Evolutionary conservation across 2,797 vertebrate genomes (phyloP).

Genomic region (Poeciliopsis gracilis): DNA sequence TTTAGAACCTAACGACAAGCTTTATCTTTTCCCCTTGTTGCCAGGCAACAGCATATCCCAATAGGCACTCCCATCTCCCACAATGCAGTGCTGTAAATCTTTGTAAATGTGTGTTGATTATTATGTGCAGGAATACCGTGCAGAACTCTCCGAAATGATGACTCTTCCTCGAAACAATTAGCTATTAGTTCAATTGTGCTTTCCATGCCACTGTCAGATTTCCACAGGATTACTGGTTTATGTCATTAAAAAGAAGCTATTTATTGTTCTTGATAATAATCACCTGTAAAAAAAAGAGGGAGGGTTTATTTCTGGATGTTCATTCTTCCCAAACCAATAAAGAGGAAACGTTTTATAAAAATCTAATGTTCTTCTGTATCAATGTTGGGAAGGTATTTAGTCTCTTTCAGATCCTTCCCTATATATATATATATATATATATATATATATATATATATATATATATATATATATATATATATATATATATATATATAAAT

Average conservation of each 20-base stretch:
- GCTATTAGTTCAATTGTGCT: constrained; percentile 53
- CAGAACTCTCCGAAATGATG: constrained; percentile 54
- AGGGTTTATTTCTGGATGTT: constrained; percentile 70
- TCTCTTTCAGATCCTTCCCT: constrained; percentile 17
- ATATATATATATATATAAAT: no score
- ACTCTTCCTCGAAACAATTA: constrained; percentile 51
- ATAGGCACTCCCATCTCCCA: constrained; percentile 78
- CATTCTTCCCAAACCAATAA: constrained; percentile 80
- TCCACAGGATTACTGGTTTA: constrained; percentile 70
- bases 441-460: no score
- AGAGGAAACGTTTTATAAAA: constrained; percentile 85
- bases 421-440: no score
- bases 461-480: no score
- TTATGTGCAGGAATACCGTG: constrained; percentile 79
- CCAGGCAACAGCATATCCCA: constrained; percentile 76
- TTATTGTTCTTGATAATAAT: constrained; percentile 84
- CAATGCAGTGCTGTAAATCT: constrained; percentile 90
- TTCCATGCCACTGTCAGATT: constrained; percentile 74
- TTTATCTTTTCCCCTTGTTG: constrained; percentile 77
- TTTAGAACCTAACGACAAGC: constrained; percentile 76
- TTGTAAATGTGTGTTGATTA: constrained; percentile 90
- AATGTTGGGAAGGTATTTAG: constrained; percentile 50
- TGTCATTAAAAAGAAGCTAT: constrained; percentile 75
- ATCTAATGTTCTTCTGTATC: constrained; percentile 79
- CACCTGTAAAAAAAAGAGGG: constrained; percentile 73